Percentiles rank a stretch among this genome's conserved stretches.
Conservation (phyloP, 2,888 invertebrate genomes). For the Protula sp. region DNA sequence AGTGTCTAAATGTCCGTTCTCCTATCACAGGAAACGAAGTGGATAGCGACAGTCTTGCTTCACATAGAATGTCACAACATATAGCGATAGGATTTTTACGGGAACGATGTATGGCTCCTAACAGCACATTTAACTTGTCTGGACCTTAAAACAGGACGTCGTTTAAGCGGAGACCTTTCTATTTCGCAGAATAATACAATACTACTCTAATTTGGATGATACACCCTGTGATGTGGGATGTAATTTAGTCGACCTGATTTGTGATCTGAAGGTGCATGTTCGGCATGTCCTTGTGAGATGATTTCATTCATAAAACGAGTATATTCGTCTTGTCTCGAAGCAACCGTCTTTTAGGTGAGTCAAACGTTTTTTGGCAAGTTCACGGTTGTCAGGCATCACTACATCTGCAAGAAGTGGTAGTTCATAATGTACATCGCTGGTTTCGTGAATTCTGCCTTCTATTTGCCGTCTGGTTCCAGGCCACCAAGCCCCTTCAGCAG, state of each 20-base stretch:
- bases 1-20: not conserved
- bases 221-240: constrained; percentile 1
- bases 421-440: no score
- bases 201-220: not conserved
- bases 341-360: not conserved
- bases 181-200: not conserved
- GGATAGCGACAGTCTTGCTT: not conserved
- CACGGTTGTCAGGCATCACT: no score
- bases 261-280: not conserved
- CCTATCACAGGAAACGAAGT: not conserved
- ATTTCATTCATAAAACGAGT: not conserved
- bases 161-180: not conserved
- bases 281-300: not conserved
- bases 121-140: not conserved
- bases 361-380: no score
- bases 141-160: not conserved
- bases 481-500: no score
- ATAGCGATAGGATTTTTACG: not conserved
- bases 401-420: no score
- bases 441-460: no score
- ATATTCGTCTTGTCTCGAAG: not conserved
- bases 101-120: not conserved
- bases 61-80: not conserved
- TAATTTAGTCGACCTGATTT: not conserved
- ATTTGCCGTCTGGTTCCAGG: no score